Percentiles rank a stretch among this genome's conserved stretches.
Evolutionary conservation across 2,888 invertebrate species (phyloP).

Genomic region (Aquatica leii): DNA sequence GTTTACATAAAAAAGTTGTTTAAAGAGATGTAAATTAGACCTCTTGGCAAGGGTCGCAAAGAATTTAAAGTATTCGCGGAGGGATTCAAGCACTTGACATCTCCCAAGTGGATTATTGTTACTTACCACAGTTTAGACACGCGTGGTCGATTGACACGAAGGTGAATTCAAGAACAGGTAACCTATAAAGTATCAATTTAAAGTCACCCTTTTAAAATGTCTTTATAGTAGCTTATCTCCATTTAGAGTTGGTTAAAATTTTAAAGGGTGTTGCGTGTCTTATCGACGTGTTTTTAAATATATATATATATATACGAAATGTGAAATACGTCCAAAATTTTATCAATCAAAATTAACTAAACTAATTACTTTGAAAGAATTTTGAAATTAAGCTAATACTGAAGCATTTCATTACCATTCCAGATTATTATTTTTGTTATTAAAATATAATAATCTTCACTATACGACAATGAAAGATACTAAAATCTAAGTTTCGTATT

Average conservation of each 20-base stretch:
- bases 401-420: too few relatives aligned
- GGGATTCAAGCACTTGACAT: conserved; percentile 44
- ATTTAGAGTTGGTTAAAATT: conserved; percentile 9
- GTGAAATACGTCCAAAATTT: too few relatives aligned
- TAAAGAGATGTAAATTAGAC: conserved; percentile 48
- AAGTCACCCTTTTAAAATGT: conserved; percentile 40
- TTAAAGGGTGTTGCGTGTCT: neutral
- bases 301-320: too few relatives aligned
- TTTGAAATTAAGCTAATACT: too few relatives aligned
- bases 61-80: conserved; percentile 48
- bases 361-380: too few relatives aligned
- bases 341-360: too few relatives aligned
- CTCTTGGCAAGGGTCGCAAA: conserved; percentile 37
- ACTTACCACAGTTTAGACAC: conserved; percentile 46
- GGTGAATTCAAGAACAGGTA: conserved; percentile 39
- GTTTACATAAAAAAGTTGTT: conserved; percentile 29
- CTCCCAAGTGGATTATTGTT: conserved; percentile 46
- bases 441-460: too few relatives aligned
- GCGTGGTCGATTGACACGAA: conserved; percentile 38
- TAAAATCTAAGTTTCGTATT: neutral
- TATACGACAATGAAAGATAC: too few relatives aligned
- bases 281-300: neutral
- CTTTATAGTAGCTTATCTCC: conserved; percentile 17
- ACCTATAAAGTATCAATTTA: conserved; percentile 38
- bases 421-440: too few relatives aligned